A percentile compares a stretch with the other conserved stretches of the same genome.
phyloP scores from a whole-genome alignment of 2,113 vertebrate genomes.

The Aptenodytes patagonicus region DNA sequence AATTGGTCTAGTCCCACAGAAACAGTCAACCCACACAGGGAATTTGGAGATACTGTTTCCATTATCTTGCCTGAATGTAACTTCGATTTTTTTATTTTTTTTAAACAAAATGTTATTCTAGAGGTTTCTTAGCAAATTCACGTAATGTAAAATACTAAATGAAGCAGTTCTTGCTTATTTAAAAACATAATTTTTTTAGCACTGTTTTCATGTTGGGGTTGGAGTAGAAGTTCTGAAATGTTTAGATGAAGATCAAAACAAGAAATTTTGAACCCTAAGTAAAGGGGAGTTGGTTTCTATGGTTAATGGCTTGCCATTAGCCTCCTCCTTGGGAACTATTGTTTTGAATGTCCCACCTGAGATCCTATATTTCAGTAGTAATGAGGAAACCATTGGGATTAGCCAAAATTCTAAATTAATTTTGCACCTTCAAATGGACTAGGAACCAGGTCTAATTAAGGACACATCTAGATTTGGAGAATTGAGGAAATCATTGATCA shows the following conservation, averaged over 20 bases:
- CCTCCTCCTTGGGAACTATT: neutral
- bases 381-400: neutral
- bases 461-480: neutral
- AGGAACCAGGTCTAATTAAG: neutral
- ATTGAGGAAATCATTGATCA: neutral
- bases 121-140: neutral
- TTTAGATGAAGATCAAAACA: neutral
- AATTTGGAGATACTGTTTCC: neutral
- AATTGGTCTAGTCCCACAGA: neutral
- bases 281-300: neutral
- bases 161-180: neutral
- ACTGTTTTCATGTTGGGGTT: neutral
- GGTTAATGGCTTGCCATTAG: neutral
- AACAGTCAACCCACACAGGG: neutral
- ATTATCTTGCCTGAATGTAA: neutral
- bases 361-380: neutral
- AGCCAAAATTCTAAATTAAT: neutral
- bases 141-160: neutral
- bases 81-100: accelerated
- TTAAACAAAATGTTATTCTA: neutral
- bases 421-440: neutral
- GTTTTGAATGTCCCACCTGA: neutral
- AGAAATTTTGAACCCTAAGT: neutral
- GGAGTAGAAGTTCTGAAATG: neutral
- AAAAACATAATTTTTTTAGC: neutral